These are phyloP conservation scores for Calypte anna DNA, from an alignment of 2,113 vertebrate genomes.

Conservation along the genomic window DNA sequence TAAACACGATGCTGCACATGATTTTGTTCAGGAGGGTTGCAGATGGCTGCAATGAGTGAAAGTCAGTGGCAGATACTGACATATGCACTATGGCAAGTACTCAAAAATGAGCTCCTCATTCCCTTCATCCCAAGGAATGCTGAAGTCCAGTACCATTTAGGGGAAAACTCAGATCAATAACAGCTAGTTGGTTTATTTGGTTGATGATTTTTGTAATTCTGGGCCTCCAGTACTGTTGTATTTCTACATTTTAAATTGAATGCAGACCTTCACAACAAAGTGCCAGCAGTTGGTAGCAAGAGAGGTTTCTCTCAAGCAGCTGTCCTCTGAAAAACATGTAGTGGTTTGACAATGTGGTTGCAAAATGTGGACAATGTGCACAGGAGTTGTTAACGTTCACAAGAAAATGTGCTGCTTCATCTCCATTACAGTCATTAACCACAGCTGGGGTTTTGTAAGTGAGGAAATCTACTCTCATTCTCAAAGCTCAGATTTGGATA, in stretches of 20 bases:
- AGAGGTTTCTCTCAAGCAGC: constrained; percentile 37
- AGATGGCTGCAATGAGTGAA: constrained; percentile 32
- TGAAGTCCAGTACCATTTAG: neutral
- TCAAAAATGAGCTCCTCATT: constrained; percentile 40
- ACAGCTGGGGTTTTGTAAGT: constrained; percentile 42
- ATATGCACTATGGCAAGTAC: constrained; percentile 24
- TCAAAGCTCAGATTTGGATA: neutral
- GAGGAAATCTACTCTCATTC: neutral
- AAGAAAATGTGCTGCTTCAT: constrained; percentile 51
- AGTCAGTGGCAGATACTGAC: constrained; percentile 54
- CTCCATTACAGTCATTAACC: constrained; percentile 33
- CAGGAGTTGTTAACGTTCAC: constrained; percentile 43
- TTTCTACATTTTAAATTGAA: constrained; percentile 32
- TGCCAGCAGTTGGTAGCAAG: constrained; percentile 58
- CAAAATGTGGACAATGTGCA: constrained; percentile 49
- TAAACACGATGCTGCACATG: constrained; percentile 74
- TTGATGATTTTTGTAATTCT: constrained; percentile 25
- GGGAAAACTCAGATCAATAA: constrained; percentile 31
- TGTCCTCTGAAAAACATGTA: constrained; percentile 31
- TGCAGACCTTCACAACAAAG: constrained; percentile 16
- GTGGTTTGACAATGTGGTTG: constrained; percentile 58
- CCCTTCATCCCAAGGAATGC: constrained; percentile 28
- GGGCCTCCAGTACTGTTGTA: constrained; percentile 24
- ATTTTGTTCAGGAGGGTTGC: constrained; percentile 61
- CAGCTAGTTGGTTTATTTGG: constrained; percentile 49